phyloP scores from a whole-genome alignment of 2,888 invertebrate species.

The Teinopalpus imperialis region DNA sequence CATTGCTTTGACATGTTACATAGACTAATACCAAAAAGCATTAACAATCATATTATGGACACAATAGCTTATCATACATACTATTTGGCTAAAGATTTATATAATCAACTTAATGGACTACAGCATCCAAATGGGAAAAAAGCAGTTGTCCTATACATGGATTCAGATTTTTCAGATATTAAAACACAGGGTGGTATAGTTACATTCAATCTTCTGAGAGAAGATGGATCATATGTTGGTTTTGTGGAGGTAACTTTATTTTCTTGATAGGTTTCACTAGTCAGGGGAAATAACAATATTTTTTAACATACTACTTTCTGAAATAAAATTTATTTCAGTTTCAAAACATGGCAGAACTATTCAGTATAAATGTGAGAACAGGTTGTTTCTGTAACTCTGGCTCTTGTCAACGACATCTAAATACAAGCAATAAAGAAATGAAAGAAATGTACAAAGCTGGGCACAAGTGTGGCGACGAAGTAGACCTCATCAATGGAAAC shows the following conservation, averaged over 20 bases:
- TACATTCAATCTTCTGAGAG: constrained; percentile 92
- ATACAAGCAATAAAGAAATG: constrained; percentile 85
- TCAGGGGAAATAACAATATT: constrained; percentile 5
- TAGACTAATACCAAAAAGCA: constrained; percentile 81
- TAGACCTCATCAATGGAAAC: constrained; percentile 90
- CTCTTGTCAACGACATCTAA: constrained; percentile 92
- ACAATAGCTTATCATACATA: constrained; percentile 88
- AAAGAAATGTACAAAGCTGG: constrained; percentile 91
- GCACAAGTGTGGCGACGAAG: constrained; percentile 95
- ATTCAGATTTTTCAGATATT: constrained; percentile 84
- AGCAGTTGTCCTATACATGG: constrained; percentile 87
- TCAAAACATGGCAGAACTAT: constrained; percentile 92
- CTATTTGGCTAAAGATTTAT: constrained; percentile 87
- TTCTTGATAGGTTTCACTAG: neutral
- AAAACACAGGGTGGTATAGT: constrained; percentile 91
- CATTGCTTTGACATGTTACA: constrained; percentile 91
- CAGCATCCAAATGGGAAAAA: constrained; percentile 88
- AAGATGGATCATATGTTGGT: constrained; percentile 91
- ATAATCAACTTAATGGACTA: constrained; percentile 82
- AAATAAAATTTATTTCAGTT: constrained; percentile 79
- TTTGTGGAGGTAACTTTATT: constrained; percentile 88
- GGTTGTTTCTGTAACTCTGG: constrained; percentile 99
- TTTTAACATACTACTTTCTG: constrained; percentile 8
- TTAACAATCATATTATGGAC: constrained; percentile 76
- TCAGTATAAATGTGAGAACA: constrained; percentile 92